A percentile compares a stretch with the other conserved stretches of the same genome.
Conservation (phyloP, 2,888 invertebrate species). For the Acanthoscelides obtectus region DNA sequence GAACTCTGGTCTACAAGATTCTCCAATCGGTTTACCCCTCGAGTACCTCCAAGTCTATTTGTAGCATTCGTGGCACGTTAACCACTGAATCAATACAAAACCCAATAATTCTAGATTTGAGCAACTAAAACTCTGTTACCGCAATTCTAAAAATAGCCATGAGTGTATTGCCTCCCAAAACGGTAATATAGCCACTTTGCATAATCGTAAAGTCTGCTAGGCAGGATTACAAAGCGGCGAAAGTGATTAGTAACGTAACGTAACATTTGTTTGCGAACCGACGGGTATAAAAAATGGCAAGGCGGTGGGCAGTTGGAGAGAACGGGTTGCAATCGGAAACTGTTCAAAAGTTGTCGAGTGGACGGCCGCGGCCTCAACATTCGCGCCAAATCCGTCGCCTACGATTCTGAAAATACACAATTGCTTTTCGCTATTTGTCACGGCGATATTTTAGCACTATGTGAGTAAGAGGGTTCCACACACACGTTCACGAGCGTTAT, state of each 20-base stretch:
- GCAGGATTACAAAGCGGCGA: background rate
- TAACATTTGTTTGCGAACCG: background rate
- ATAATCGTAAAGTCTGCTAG: background rate
- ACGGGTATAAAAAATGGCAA: background rate
- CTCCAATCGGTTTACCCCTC: too few relatives aligned
- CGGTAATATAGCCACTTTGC: background rate
- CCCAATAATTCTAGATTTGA: background rate
- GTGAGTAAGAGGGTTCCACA: background rate
- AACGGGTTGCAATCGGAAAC: background rate
- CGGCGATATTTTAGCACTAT: background rate
- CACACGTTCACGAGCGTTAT: too few relatives aligned
- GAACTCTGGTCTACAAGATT: too few relatives aligned
- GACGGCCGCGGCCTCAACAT: background rate
- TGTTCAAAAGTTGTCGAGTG: background rate
- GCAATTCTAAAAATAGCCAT: background rate
- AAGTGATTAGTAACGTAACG: background rate
- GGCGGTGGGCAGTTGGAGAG: background rate
- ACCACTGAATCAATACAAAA: too few relatives aligned
- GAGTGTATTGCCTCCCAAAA: background rate
- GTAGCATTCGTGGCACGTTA: too few relatives aligned
- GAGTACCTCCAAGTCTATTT: too few relatives aligned
- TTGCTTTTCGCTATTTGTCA: background rate
- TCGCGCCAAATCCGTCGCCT: background rate
- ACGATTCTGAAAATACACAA: background rate
- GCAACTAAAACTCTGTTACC: background rate